Evolutionary conservation across 2,113 vertebrate genomes (phyloP).

Genomic region (Petromus typicus): DNA sequence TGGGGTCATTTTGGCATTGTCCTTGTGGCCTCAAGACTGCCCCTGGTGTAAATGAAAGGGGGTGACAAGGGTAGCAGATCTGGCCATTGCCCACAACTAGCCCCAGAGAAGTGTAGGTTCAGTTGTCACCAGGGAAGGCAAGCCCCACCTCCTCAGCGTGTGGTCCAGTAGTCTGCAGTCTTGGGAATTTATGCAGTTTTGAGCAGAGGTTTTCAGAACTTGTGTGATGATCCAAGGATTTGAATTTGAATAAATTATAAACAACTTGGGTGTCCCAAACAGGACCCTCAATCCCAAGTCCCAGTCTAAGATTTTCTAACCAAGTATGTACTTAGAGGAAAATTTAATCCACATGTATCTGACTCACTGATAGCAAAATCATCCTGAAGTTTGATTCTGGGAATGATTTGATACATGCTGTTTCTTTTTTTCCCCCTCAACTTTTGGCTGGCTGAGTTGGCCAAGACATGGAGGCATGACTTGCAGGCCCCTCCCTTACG

Average conservation of each 20-base stretch:
- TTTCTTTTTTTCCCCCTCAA: not conserved
- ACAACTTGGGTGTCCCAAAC: slow-evolving; percentile 36
- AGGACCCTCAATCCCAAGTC: slow-evolving; percentile 30
- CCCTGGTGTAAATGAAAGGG: not conserved
- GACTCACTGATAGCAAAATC: slow-evolving; percentile 63
- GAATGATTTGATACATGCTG: slow-evolving; percentile 45
- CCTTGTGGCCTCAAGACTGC: not conserved
- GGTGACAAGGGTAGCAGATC: not conserved
- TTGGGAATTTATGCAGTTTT: not conserved
- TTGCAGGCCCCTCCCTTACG: not conserved
- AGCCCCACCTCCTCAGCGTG: not conserved
- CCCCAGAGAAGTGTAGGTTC: not conserved
- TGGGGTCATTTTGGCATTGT: not conserved
- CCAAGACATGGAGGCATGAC: not conserved
- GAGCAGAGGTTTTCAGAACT: slow-evolving; percentile 9
- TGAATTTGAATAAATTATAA: not conserved
- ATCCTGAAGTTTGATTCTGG: slow-evolving; percentile 59
- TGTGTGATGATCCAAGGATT: not conserved
- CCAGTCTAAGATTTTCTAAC: slow-evolving; percentile 56
- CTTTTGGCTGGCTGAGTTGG: not conserved
- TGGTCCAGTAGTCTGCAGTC: not conserved
- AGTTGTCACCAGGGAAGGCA: not conserved
- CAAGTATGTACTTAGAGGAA: slow-evolving; percentile 43
- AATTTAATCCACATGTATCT: slow-evolving; percentile 60
- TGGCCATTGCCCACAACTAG: not conserved